Conservation (phyloP, 2,888 invertebrate genomes). For the Leptopterna dolabrata region DNA sequence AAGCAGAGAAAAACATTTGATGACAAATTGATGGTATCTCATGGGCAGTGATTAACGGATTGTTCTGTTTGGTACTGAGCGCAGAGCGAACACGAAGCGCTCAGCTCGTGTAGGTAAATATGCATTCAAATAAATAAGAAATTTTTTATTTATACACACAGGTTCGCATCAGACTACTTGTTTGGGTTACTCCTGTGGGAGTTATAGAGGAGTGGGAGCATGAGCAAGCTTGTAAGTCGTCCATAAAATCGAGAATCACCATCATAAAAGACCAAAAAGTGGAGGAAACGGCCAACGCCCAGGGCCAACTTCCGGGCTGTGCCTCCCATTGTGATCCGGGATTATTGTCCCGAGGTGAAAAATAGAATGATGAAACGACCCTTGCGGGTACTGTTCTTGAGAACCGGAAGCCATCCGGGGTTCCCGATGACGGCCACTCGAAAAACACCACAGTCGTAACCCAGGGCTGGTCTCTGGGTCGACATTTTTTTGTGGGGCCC, state of each 20-base stretch:
- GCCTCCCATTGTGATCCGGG: neutral
- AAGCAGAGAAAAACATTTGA: too few relatives aligned
- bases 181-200: too few relatives aligned
- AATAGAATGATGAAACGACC: neutral
- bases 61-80: too few relatives aligned
- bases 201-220: neutral
- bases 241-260: neutral
- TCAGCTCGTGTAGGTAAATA: too few relatives aligned
- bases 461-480: neutral
- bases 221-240: neutral
- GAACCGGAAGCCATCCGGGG: neutral
- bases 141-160: too few relatives aligned
- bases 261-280: neutral
- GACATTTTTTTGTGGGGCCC: neutral
- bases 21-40: too few relatives aligned
- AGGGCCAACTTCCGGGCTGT: neutral
- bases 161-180: too few relatives aligned
- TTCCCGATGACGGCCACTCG: neutral
- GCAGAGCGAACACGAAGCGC: too few relatives aligned
- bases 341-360: conserved; percentile 11
- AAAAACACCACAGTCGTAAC: neutral
- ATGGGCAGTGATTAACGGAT: too few relatives aligned
- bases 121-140: too few relatives aligned
- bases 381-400: neutral
- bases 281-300: neutral